Base-by-base conservation (phyloP, 2,888 invertebrate species). In the Drosophila macrospina region DNA sequence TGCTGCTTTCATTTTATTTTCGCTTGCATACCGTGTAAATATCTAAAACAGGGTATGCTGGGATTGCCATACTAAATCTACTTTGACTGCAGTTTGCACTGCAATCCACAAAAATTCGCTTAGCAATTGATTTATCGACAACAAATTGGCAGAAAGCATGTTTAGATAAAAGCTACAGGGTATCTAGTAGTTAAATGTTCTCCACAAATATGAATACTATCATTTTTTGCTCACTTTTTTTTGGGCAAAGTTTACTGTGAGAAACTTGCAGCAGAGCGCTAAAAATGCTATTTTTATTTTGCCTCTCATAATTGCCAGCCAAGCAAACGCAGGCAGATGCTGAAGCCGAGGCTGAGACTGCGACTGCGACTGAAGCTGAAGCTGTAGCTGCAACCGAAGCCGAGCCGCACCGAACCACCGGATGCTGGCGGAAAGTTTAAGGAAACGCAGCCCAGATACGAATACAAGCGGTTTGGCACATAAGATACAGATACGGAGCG, bases 241-340 rank as follows among this genome's bases (percentile, higher is more conserved):
- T 61, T 50, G 37, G 50, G 10, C 20, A 72, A 74, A 77, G 55
- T 74, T 74, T 68, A 42, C 60, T 55, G 54, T 10, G 28, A 16
- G 50, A 59, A 82, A 82, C 67, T 83, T 66, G 69, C 69, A 78
- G 75, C 69, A 41, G 52, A 77, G 73, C 78, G 59, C 82, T 81
- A 87, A 85, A 86, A 82, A 82, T 78, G 75, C 68, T 78, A 78
- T 87, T 87, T 82, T 87, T 82, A 82, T 82, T 87, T 87, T 70
- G 55, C 73, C 52, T 52, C 50, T 78, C 85, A 82, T 82, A 82
- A 85, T 87, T 87, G 87, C 85, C 79, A 84, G 67, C 66, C 63
- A 63, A 74, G 87, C 65, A 62, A 69, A 59, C 78, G 28, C 44
- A 59, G 63, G n/a, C n/a, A 26, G 26, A 26, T 6, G 26, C 4